Evolutionary conservation across 2,113 vertebrate genomes (phyloP), one percentile per base, ranked within the genome.

Genomic region (Ivindomyrus marchei): DNA sequence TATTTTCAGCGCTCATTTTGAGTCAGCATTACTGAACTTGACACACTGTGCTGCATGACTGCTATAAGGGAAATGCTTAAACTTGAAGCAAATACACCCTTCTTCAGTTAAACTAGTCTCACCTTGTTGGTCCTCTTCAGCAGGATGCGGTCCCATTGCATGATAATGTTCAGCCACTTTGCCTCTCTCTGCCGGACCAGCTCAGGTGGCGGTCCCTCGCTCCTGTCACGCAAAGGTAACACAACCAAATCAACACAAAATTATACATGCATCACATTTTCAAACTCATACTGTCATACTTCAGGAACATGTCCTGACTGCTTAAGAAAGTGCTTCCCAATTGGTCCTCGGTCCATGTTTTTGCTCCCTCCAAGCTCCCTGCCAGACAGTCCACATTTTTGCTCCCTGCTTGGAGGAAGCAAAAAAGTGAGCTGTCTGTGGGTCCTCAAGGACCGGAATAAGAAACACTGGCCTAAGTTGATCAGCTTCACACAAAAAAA

Each of bases 151-250:
- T 97, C 96, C 97, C 97, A 97, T 49, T 97, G 96, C 5, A 89
- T 93, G 0, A 96, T 97, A 93, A 98, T 96, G 87, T 95, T 95
- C 77, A 98, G 95, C 97, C 97, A 98, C 91, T 97, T 97, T 94
- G 95, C 94, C 93, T 98, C 97, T 88, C 97, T 94, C 90, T 97
- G 97, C 74, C 97, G 95, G 91, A 98, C 95, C 36, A 97, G 90
- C 90, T 96, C 96, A 56, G 96, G 95, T 15, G 96, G 45, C 2
- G 95, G 96, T 1, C 96, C 95, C 52, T 94, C 93, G 90, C 91
- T 93, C 90, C 95, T 94, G 93, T 88, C 36, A 91, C 49, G 86
- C 62, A 87, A 36, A 83, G 3, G 74, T 5, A 88, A 58, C 10
- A 27, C 80, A 66, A 36, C 31, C 3, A 42, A 15, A 58, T 88